phyloP scores from a whole-genome alignment of 2,888 invertebrate species.

The Lycophotia porphyrea region DNA sequence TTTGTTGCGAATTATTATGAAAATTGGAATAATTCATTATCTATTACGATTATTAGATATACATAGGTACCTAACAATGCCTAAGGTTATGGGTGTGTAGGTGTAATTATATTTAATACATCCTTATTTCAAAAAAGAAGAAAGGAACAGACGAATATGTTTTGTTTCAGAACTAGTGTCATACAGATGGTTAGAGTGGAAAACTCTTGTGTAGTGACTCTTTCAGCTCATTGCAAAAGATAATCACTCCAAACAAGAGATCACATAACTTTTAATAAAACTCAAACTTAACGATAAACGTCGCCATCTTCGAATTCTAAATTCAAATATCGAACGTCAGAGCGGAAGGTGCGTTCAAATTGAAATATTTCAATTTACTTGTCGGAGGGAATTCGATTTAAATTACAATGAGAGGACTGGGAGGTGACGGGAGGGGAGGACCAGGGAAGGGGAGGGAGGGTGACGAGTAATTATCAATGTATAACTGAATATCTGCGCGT shows the following conservation, averaged over 20 bases:
- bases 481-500: constrained; percentile 84
- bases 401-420: constrained; percentile 86
- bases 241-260: background rate
- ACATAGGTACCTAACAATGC: no score
- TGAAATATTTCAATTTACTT: constrained; percentile 90
- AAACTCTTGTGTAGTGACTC: no score
- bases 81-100: no score
- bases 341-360: constrained; percentile 84
- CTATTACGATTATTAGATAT: no score
- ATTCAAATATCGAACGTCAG: constrained; percentile 78
- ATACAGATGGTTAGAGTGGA: no score
- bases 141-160: no score
- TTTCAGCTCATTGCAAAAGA: background rate
- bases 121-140: no score
- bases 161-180: no score
- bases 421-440: constrained; percentile 55
- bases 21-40: no score
- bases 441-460: constrained; percentile 52
- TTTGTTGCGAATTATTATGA: no score
- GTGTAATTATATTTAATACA: no score
- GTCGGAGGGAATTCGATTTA: constrained; percentile 89
- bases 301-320: constrained; percentile 81
- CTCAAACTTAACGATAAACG: constrained; percentile 60
- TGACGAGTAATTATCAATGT: constrained; percentile 84
- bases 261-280: constrained; percentile 11